Conservation (phyloP, 2,797 vertebrate species). For the Trichosurus vulpecula region DNA sequence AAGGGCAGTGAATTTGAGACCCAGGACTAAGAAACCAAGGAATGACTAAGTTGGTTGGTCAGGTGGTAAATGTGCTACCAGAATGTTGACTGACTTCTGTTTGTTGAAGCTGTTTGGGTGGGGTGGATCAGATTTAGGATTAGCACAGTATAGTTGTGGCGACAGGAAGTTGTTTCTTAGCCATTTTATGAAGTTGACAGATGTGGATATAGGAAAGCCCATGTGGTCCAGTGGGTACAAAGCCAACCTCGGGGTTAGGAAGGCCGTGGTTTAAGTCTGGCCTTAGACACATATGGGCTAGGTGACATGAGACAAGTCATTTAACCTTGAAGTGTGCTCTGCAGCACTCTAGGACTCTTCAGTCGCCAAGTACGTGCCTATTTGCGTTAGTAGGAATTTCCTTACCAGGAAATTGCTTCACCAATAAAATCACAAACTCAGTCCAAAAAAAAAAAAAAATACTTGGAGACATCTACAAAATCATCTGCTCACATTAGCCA, state of each 20-base stretch:
- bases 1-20: conserved; percentile 15
- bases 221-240: background rate
- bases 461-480: background rate
- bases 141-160: background rate
- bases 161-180: background rate
- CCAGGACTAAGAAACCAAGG: background rate
- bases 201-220: background rate
- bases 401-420: background rate
- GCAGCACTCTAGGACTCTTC: background rate
- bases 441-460: background rate
- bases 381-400: background rate
- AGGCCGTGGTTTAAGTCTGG: too few species aligned
- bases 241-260: background rate
- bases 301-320: background rate
- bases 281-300: background rate
- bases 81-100: background rate
- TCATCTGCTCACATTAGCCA: background rate
- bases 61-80: background rate
- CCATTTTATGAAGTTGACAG: background rate
- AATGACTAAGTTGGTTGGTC: conserved; percentile 6
- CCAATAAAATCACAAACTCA: background rate
- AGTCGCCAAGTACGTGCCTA: background rate
- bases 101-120: background rate
- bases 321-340: background rate
- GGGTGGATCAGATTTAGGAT: background rate